Evolutionary conservation across 37 sponge, comb jelly and placozoan genomes (phyloP).

Genomic region (Oopsacas minuta): DNA sequence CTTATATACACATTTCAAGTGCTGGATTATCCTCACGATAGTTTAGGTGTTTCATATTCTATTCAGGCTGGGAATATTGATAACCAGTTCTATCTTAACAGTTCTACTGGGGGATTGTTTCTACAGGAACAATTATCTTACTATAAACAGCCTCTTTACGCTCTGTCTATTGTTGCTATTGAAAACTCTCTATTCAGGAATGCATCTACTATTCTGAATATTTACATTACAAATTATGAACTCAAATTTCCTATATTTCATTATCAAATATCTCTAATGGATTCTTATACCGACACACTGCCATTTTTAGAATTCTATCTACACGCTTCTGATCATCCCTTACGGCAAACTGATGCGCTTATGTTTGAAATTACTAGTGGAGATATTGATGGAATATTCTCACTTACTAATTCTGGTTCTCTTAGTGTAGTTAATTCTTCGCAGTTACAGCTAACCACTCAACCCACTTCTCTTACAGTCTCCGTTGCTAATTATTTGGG

Average conservation of each 20-base stretch:
- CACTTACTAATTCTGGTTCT: background rate
- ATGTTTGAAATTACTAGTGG: background rate
- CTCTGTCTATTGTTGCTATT: background rate
- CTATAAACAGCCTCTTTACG: background rate
- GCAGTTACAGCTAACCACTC: background rate
- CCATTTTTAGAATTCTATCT: background rate
- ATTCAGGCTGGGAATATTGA: background rate
- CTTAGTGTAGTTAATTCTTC: background rate
- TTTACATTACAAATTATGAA: background rate
- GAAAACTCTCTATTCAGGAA: background rate
- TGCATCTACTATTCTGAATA: background rate
- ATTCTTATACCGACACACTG: background rate
- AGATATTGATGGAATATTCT: background rate
- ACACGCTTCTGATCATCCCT: background rate
- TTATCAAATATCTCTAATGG: background rate
- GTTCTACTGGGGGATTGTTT: background rate
- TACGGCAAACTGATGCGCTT: background rate
- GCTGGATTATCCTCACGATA: background rate
- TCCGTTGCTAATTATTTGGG: background rate
- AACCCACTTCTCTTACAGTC: background rate
- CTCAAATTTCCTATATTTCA: background rate
- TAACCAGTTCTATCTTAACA: background rate
- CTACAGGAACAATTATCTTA: background rate
- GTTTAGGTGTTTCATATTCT: background rate
- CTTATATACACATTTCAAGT: background rate